Conservation (phyloP, 2,113 vertebrate species). For the Carollia perspicillata region DNA sequence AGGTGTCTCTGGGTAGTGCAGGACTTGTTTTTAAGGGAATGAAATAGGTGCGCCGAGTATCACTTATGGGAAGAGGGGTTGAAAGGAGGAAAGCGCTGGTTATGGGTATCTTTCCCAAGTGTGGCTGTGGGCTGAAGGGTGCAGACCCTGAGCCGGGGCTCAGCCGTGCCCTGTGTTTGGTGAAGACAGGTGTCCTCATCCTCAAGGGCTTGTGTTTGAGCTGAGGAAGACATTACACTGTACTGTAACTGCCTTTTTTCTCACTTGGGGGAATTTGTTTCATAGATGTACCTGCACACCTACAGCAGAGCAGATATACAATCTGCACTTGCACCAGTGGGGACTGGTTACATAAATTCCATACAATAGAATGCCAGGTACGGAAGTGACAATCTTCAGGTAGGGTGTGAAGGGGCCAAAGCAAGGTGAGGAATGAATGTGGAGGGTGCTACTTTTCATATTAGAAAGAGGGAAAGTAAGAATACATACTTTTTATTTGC, state of each 20-base stretch:
- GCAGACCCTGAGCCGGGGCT: neutral
- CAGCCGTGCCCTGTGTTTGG: neutral
- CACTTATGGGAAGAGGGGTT: neutral
- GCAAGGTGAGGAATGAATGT: neutral
- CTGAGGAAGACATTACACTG: neutral
- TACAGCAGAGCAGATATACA: neutral
- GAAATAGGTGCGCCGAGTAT: neutral
- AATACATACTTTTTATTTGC: neutral
- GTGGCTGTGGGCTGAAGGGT: too few species aligned
- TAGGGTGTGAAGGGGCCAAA: neutral
- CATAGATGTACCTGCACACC: neutral
- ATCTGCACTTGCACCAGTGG: neutral
- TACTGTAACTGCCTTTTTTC: neutral
- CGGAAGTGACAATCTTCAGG: neutral
- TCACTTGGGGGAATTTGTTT: neutral
- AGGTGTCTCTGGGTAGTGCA: neutral
- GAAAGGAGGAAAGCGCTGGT: neutral
- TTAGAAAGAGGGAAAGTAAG: neutral
- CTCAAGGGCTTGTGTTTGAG: neutral
- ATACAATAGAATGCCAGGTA: neutral
- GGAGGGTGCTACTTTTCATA: neutral
- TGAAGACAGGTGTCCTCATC: neutral
- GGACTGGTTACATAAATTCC: neutral
- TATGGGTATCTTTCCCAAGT: neutral
- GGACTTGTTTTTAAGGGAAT: neutral